Evolutionary conservation across 2,113 vertebrate species (phyloP).

Genomic region (Nipponia nippon): DNA sequence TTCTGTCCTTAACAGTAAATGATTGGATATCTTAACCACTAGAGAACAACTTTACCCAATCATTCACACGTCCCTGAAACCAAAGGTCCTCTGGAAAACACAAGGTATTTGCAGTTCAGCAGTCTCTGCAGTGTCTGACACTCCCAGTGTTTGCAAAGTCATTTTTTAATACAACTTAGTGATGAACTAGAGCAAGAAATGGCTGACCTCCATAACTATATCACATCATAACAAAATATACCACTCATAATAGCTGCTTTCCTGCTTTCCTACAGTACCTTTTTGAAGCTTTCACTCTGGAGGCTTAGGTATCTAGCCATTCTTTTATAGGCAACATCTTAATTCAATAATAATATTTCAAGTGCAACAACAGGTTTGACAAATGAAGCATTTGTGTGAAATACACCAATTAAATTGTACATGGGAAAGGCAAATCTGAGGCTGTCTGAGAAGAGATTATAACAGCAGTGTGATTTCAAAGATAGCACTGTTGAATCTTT

Average conservation of each 20-base stretch:
- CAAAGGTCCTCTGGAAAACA: neutral
- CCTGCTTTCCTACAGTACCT: neutral
- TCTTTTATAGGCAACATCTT: neutral
- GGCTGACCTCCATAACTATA: neutral
- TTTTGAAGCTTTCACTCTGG: neutral
- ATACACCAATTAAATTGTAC: neutral
- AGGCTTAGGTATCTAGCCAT: neutral
- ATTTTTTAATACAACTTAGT: neutral
- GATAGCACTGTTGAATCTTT: neutral
- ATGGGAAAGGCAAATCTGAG: neutral
- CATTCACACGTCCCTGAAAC: neutral
- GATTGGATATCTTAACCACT: neutral
- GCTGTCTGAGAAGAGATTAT: neutral
- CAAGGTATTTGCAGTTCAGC: neutral
- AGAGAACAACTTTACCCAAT: neutral
- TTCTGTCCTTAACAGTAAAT: neutral
- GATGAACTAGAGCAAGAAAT: neutral
- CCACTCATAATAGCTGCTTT: neutral
- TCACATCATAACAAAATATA: neutral
- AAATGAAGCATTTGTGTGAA: neutral
- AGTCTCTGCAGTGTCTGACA: neutral
- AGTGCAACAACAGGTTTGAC: neutral
- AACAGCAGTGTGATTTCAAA: neutral
- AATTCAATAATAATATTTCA: neutral
- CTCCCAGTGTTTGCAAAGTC: neutral